Conservation (phyloP, 2,113 vertebrate genomes). For the Mus spicilegus region DNA sequence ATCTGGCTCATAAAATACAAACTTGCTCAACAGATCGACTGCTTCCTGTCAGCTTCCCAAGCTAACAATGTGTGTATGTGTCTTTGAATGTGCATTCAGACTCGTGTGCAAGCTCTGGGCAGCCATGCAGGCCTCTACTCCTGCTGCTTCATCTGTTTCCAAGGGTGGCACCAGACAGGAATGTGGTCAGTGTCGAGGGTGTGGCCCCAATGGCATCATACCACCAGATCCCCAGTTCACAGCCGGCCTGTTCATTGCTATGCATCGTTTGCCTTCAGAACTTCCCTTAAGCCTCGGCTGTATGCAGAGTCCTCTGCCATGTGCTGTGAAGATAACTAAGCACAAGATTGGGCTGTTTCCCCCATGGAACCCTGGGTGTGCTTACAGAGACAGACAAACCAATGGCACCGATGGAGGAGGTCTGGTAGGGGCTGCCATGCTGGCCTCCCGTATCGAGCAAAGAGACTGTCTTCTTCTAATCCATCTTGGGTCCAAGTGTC, state of each 20-base stretch:
- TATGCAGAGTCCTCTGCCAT: not conserved
- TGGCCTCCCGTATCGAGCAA: not conserved
- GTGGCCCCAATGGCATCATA: not conserved
- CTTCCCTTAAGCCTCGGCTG: not conserved
- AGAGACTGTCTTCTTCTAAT: not conserved
- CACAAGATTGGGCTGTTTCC: not conserved
- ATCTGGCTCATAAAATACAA: conserved; percentile 81
- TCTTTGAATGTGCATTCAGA: conserved; percentile 67
- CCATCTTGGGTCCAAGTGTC: not conserved
- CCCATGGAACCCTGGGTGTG: not conserved
- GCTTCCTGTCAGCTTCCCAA: conserved; percentile 79
- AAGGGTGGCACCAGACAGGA: not conserved
- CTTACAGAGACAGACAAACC: not conserved
- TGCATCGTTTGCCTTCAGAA: not conserved
- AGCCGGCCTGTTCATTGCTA: not conserved
- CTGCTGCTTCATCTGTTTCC: not conserved
- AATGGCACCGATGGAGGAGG: not conserved
- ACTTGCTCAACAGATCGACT: conserved; percentile 82
- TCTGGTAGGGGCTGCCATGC: accelerated
- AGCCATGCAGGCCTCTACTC: not conserved
- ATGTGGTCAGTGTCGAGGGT: not conserved
- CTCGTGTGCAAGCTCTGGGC: not conserved
- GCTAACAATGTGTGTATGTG: conserved; percentile 68
- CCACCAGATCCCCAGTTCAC: not conserved
- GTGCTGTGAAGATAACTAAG: not conserved